phyloP scores from a whole-genome alignment of 2,113 vertebrate genomes.

The Circaetus gallicus region DNA sequence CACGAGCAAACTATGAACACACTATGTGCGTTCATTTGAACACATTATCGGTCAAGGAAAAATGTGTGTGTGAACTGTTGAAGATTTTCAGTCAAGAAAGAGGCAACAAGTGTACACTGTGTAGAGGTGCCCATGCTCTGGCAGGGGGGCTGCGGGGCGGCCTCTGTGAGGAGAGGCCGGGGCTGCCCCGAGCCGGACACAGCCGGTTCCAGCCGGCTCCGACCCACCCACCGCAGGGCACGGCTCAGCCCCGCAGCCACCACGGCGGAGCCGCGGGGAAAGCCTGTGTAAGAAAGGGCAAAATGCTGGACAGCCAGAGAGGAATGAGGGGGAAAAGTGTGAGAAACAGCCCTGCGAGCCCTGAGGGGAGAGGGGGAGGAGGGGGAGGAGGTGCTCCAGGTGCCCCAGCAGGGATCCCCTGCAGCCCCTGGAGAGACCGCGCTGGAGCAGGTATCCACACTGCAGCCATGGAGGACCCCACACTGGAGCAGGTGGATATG shows the following conservation, averaged over 20 bases:
- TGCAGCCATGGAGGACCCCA: neutral
- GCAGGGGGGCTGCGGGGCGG: neutral
- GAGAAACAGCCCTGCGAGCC: neutral
- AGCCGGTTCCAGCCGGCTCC: neutral
- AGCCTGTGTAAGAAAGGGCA: neutral
- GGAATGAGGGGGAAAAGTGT: neutral
- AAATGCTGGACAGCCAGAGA: neutral
- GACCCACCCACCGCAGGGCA: accelerated
- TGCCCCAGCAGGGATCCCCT: accelerated
- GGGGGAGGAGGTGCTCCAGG: too few relatives aligned
- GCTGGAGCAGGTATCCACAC: too few relatives aligned
- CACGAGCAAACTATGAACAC: neutral
- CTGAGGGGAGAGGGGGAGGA: neutral
- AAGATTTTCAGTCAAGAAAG: neutral
- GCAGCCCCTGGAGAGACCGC: neutral
- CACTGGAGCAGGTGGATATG: neutral
- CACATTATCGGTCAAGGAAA: neutral
- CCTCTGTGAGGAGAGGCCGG: neutral
- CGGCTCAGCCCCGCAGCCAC: accelerated
- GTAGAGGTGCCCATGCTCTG: accelerated
- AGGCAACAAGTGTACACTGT: neutral
- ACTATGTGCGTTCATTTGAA: neutral
- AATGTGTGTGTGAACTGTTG: neutral
- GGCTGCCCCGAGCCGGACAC: neutral
- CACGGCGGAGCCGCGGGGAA: accelerated